Evolutionary conservation across 2,888 invertebrate genomes (phyloP), one percentile per base, ranked within the genome.

Genomic region (Ornithoptera alexandrae): DNA sequence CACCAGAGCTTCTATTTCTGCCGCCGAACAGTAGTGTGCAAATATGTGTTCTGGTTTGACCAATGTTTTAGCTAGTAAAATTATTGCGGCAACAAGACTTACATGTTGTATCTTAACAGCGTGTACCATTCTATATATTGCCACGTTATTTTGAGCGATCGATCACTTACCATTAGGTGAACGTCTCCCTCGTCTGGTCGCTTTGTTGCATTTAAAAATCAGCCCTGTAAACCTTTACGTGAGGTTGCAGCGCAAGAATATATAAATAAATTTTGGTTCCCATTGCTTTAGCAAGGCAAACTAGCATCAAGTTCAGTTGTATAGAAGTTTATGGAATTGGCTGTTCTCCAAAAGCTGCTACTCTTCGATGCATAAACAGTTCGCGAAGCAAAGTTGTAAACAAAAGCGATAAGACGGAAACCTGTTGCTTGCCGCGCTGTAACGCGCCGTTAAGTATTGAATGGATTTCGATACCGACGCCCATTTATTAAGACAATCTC

Each of bases 401-500:
- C 58, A 62, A 62, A 30, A 63, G 50, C 24, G 20, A 17, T 42
- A 30, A 42, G n/a, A 62, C 57, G 50, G 18, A n/a, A 10, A 68
- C 68, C 68, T 68, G 68, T 68, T 68, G 68, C 68, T 22, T 20
- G n/a, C 39, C 36, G n/a, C 8, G 59, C 6, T 42, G 63, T n/a
- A 17, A 58, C 62, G 63, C 68, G 24, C 36, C 59, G 59, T 68
- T 68, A 53, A 62, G 4, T 50, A n/a, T 30, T 36, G 20, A 68
- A 68, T 50, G 50, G 63, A 6, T 50, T 17, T 17, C 50, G 18
- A 50, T 50, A 1, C 50, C 50, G 10, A 18, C 50, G 18, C 18
- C 50, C 18, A 5, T 50, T 15, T 17, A 50, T 50, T 50, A 5
- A 50, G 10, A 39, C 39, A 39, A 39, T 39, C 7, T 39, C 50